These are phyloP conservation scores for Tetragonisca angustula DNA, from an alignment of 2,888 invertebrate genomes.

Conservation along the genomic window DNA sequence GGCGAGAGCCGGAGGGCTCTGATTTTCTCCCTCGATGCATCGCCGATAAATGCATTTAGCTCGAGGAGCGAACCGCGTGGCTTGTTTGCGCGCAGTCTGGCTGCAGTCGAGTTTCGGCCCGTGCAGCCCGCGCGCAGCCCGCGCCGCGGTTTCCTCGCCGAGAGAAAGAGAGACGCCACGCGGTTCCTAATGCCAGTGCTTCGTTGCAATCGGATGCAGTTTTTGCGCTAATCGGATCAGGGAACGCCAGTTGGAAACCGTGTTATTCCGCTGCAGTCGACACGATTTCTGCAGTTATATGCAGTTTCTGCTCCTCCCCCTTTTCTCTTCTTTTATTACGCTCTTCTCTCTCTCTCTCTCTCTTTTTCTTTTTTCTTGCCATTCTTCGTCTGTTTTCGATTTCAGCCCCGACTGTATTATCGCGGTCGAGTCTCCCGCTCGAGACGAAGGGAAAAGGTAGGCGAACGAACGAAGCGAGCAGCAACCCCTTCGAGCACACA, in stretches of 20 bases:
- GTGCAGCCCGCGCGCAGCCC: too few relatives aligned
- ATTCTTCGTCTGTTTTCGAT: slow-evolving; percentile 47
- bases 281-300: slow-evolving; percentile 75
- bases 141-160: slow-evolving; percentile 1
- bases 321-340: neutral
- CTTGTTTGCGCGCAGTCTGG: neutral
- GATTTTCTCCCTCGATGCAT: slow-evolving; percentile 72
- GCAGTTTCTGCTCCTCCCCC: slow-evolving; percentile 66
- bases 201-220: slow-evolving; percentile 75
- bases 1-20: slow-evolving; percentile 48
- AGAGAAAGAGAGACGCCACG: neutral
- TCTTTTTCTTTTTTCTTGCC: neutral
- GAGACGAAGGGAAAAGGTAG: neutral
- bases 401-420: slow-evolving; percentile 36
- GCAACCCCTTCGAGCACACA: slow-evolving; percentile 70
- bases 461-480: slow-evolving; percentile 33
- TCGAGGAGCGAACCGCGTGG: slow-evolving; percentile 63
- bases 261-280: slow-evolving; percentile 82
- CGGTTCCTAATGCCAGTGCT: neutral
- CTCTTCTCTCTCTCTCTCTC: neutral
- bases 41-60: slow-evolving; percentile 75
- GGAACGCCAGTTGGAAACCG: slow-evolving; percentile 72
- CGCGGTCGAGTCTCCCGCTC: slow-evolving; percentile 18
- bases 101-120: too few relatives aligned
- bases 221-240: slow-evolving; percentile 80